Base-by-base conservation (phyloP, 92 coral and sea anemone species). In the Epizoanthus stellaris region DNA sequence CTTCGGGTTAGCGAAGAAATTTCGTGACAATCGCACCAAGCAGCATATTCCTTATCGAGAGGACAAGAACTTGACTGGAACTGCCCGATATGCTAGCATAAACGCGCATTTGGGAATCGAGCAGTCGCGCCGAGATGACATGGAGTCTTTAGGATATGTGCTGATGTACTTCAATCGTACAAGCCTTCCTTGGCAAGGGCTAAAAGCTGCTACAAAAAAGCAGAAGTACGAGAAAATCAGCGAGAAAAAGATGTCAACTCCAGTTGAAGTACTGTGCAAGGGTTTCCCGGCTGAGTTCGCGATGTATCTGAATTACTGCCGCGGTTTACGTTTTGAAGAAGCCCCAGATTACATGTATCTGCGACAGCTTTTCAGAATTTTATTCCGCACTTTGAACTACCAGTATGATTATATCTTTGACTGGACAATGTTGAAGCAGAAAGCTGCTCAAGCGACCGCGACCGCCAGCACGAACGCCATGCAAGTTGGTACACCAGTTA, bases 251-350 rank as follows among this genome's bases (percentile, higher is more conserved):
- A 95, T 96, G 93, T 96, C 98, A 4, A 96, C 98, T 7, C 98
- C 98, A 1, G 98, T 96, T 49, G 98, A 96, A 86, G 95, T 92
- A 43, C 92, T 96, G 79, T 96, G 98, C 83, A 92, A 95, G 72
- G 98, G 98, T 54, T 96, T 96, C 93, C 98, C 98, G 7, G 98
- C 98, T 11, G 98, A 96, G 91, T 96, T 96, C 85, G 98, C 98
- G 65, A 96, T 96, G 98, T 96, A 96, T 75, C 95, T 96, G 38
- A 96, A 96, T 91, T 96, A 96, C 80, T 96, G 98, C 88, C 94
- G 98, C 67, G 98, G 98, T 11, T 90, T 96, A 38, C 98, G 98
- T 52, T 96, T 96, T 56, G 98, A 93, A 77, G 98, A 96, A 68
- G 93, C 94, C 17, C 98, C 98, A 9, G 98, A 96, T 47, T 96